Base-by-base conservation (phyloP, 2,113 vertebrate genomes). In the Sus scrofa region DNA sequence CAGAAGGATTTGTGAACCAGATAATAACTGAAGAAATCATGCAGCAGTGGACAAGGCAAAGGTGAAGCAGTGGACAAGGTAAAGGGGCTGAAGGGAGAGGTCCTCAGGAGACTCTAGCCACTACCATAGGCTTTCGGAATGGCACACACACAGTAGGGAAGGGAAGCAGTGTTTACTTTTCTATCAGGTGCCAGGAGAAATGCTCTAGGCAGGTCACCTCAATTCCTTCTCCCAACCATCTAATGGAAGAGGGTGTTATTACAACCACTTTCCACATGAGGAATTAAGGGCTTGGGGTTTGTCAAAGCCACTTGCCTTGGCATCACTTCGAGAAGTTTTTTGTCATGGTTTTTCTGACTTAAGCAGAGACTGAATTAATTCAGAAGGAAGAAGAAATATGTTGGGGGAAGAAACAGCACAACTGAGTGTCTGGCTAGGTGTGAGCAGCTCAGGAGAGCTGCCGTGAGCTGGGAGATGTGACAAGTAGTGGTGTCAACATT, bases 171-270 rank as follows among this genome's bases (percentile, higher is more conserved):
- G 18, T 24, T 58, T 27, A 6, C 20, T 4, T 83, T 34, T 2
- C 20, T 27, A 2, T 78, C 34, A 58, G 44, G 26, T 22, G 1
- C 13, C 18, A 19, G 50, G 30, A 84, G 63, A 78, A 26, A n/a
- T 2, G 16, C 13, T 9, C 16, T 1, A 1, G 39, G 24, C 7
- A 7, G 20, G 7, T 32, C 1, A 12, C 50, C 67, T 4, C 1
- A 1, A 14, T 3, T 34, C 39, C 16, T 44, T 44, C 8, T 52
- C 73, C 6, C 70, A 50, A 0, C 30, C 13, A 22, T 52, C 50
- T 70, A 26, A 67, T 0, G 3, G 10, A 83, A 62, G 54, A 9
- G 3, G 4, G 7, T 81, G 12, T 52, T 27, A 37, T 16, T 30
- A 15, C 20, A 44, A 30, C 19, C 54, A 16, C 19, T 75, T 52